Evolutionary conservation across 2,888 invertebrate genomes (phyloP), one percentile per base, ranked within the genome.

Genomic region (Caenorhabditis macrosperma): DNA sequence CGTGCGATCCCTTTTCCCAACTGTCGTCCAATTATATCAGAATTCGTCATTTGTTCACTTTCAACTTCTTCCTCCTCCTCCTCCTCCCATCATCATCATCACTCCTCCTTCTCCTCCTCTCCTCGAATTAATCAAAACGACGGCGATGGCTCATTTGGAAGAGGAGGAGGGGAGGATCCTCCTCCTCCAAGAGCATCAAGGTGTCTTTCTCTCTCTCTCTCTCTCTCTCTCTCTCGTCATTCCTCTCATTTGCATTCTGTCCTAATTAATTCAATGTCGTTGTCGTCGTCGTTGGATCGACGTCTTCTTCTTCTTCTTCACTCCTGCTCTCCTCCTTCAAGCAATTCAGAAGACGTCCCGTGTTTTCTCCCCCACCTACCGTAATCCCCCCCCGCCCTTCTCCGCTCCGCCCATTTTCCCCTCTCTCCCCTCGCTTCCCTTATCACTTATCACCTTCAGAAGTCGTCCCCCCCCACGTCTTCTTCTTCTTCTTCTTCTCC

Each of bases 171-270:
- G n/a, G n/a, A n/a, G n/a, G n/a, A n/a, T n/a, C n/a, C n/a, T n/a
- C n/a, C n/a, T n/a, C n/a, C 38, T 38, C 38, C 38, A 12, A 10
- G 20, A 60, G 60, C 50, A n/a, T n/a, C n/a, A 50, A 48, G 60
- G 35, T 69, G 52, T 59, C 52, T 48, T 48, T n/a, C n/a, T 10
- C 38, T 9, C 24, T 24, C 24, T 28, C 28, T 46, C 28, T 46
- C 20, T 26, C 7, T 5, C 48, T 33, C 17, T 30, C 57, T 48
- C 17, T 67, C 22, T 26, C 68, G 55, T 68, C 68, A 59, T 69
- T 59, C n/a, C n/a, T n/a, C 64, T 66, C 66, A 75, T 75, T 75
- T 75, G 64, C 74, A 66, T 74, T 66, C 64, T 60, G 44, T 60
- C 57, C 64, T 66, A 66, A 75, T 75, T 66, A 68, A 68, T 68